These are phyloP conservation scores for Heliconius melpomene DNA, from an alignment of 1,140 invertebrate species.

Conservation along the genomic window DNA sequence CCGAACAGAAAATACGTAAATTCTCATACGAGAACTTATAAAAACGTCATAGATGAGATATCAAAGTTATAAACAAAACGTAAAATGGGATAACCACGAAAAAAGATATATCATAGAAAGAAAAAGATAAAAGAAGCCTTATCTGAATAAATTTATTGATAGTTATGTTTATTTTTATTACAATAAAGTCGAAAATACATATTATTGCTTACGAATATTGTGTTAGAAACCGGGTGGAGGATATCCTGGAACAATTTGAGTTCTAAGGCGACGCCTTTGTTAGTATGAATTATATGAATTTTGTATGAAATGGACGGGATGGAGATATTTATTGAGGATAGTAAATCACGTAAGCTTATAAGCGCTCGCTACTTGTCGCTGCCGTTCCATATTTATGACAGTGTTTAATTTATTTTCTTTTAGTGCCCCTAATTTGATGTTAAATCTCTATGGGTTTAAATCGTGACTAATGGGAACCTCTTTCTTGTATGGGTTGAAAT, in stretches of 20 bases:
- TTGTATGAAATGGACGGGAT: constrained; percentile 51
- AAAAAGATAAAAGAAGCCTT: constrained; percentile 18
- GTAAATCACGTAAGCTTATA: constrained; percentile 56
- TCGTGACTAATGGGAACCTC: not conserved
- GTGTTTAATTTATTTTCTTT: constrained; percentile 23
- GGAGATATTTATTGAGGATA: constrained; percentile 51
- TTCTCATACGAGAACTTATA: constrained; percentile 20
- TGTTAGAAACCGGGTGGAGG: constrained; percentile 33
- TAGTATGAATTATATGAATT: constrained; percentile 52
- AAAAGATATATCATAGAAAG: constrained; percentile 28
- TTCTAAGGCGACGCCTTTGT: constrained; percentile 47
- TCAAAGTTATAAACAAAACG: constrained; percentile 23
- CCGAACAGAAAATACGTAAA: not conserved
- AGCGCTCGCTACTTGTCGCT: constrained; percentile 37
- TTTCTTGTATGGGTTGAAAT: not conserved
- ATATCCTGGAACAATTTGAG: constrained; percentile 44
- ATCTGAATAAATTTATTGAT: constrained; percentile 32
- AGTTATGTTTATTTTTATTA: constrained; percentile 23
- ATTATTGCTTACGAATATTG: constrained; percentile 42
- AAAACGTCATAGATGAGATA: constrained; percentile 5
- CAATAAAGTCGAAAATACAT: constrained; percentile 45
- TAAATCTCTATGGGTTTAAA: not conserved
- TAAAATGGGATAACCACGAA: constrained; percentile 31
- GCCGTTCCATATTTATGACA: constrained; percentile 24
- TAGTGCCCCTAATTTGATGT: constrained; percentile 1